Conservation (phyloP, 2,113 vertebrate species). For the Solenodon paradoxus region DNA sequence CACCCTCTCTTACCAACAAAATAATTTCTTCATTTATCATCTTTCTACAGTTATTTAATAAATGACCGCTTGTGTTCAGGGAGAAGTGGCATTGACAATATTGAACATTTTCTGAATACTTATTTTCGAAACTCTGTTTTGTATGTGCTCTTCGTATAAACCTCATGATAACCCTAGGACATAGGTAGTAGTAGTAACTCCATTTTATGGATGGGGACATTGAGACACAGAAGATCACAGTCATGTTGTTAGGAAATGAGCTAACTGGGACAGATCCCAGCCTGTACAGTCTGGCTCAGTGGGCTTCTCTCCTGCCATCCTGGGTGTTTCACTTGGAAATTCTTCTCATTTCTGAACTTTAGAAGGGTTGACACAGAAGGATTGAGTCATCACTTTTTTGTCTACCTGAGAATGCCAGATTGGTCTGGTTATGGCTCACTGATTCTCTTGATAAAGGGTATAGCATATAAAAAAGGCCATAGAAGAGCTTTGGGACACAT, state of each 20-base stretch:
- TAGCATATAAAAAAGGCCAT: not conserved
- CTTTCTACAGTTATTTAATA: not conserved
- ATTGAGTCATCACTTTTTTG: not conserved
- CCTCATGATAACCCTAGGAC: not conserved
- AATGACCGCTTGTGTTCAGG: not conserved
- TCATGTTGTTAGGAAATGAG: not conserved
- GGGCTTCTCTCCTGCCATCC: not conserved
- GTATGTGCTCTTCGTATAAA: not conserved
- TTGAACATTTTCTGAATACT: not conserved
- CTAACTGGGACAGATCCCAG: too few species aligned
- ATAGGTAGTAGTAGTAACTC: not conserved
- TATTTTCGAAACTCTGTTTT: not conserved
- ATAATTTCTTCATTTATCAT: not conserved
- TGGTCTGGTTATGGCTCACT: not conserved
- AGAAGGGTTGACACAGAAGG: not conserved
- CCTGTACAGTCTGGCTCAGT: not conserved
- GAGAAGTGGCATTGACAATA: not conserved
- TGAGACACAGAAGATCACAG: not conserved
- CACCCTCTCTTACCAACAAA: not conserved
- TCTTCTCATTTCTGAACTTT: not conserved
- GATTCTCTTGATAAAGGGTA: not conserved
- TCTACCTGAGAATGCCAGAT: not conserved
- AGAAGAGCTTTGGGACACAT: not conserved
- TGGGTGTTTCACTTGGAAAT: not conserved
- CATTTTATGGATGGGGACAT: not conserved